Evolutionary conservation across 30 jellyfish, hydroid and myxozoan genomes (phyloP), one percentile per base, ranked within the genome.

Genomic region (Sanderia malayensis): DNA sequence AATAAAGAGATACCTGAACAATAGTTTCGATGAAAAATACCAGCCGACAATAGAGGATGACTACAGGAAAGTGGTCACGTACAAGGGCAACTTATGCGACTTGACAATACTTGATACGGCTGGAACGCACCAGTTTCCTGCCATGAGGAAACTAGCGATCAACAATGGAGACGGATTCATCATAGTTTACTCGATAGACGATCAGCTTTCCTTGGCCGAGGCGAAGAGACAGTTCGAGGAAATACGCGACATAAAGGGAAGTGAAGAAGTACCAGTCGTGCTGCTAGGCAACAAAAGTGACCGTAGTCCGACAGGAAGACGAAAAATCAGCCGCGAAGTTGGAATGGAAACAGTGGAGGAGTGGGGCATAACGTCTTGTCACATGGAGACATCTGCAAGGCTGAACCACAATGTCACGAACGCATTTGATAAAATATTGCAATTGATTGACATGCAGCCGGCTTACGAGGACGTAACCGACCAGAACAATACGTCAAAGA

Each of bases 41-140:
- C 76, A 65, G 22, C 92, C 95, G 44, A 92, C 98, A 22, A 74
- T 92, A 24, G 98, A 92, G 31, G 98, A 92, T 73, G 98, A 84
- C 61, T 75, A 76, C 70, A 60, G 96, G 27, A 84, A 83, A 34
- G 94, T 83, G 25, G 70, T 92, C 23, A 52, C 84, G 45, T 69
- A 79, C 85, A 83, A 73, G 27, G 85, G 86, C 10, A 63, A 62
- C 75, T 70, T 85, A 13, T 59, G 80, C 22, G 96, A 92, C 78
- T 77, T 92, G 24, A 92, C 96, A 30, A 74, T 92, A 2, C 73
- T 92, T 19, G 98, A 92, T 58, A 92, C 93, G 55, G 93, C 98
- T 4, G 98, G 98, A 24, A 82, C 95, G 4, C 86, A 84, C 65
- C 98, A 92, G 74, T 92, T 92, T 65, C 98, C 98, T 0, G 98